Evolutionary conservation across 1,140 invertebrate species (phyloP), one percentile per base, ranked within the genome.

Genomic region (Drosophila elegans): DNA sequence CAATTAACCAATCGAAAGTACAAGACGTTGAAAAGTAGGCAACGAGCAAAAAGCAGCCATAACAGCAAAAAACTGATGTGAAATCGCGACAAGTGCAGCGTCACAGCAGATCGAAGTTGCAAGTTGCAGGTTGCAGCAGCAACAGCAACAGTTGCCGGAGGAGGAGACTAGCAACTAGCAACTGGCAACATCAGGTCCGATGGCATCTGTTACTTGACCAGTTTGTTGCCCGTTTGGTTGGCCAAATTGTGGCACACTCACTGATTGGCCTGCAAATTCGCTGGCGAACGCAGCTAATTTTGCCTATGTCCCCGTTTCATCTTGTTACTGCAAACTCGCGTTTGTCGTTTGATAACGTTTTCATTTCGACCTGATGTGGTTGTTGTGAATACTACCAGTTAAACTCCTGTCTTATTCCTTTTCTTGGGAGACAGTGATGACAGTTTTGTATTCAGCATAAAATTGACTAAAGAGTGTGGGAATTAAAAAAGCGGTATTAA

Each of bases 1-100:
- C 84, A 89, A 89, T 89, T 89, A 89, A 89, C 85, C 77, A 89
- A 84, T 80, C 77, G 84, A 84, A 80, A 83, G 79, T 71, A 77
- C 84, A 83, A 76, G 79, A 83, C 84, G 80, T 83, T 88, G 38
- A 88, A 88, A 88, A 89, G 84, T 88, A 88, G 79, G 83, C 84
- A 83, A 86, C 46, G 56, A 55, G 60, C 46, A 49, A 64, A 54
- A 72, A 53, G 44, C 53, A n/a, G 32, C 13, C 32, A 25, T n/a
- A 66, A 39, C 57, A 66, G 61, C 12, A 42, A 52, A 56, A 66
- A 66, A 41, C 68, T 74, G 69, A 74, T 85, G 73, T 63, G 63
- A 68, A 83, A 72, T 74, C 74, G 82, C 79, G 74, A 82, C 82
- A 85, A 85, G 81, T 85, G 82, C 81, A 86, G 64, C 66, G 21